Evolutionary conservation across 2,888 invertebrate genomes (phyloP), one percentile per base, ranked within the genome.

Genomic region (Monoplex corrugatus): DNA sequence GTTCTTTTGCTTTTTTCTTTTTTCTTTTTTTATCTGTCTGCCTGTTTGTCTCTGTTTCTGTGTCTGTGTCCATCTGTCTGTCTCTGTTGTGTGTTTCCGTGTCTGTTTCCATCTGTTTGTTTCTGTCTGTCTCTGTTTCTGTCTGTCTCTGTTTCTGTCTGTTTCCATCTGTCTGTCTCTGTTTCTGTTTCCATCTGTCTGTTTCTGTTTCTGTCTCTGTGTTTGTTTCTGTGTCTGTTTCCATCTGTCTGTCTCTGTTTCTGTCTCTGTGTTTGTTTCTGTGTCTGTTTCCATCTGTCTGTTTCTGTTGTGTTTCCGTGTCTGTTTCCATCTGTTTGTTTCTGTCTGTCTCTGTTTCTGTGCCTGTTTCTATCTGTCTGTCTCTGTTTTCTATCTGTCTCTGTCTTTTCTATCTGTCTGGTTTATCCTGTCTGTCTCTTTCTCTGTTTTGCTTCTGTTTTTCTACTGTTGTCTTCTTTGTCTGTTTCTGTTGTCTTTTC

Each of bases 281-380:
- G 10, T 50, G 50, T 50, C 10, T 50, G 10, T 50, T 23, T 57
- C 57, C 57, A 35, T 86, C 10, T 86, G 57, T 86, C 57, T 86
- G 57, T 86, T 16, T n/a, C n/a, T n/a, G n/a, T n/a, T n/a, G n/a
- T n/a, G n/a, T n/a, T n/a, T n/a, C n/a, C n/a, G n/a, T n/a, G n/a
- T n/a, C n/a, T n/a, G n/a, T n/a, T n/a, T n/a, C n/a, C n/a, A n/a
- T n/a, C 10, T 50, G 19, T 50, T 8, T 50, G n/a, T n/a, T 19
- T 50, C 19, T 50, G 10, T 85, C 85, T 85, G 45, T 85, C 50
- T 85, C 86, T 86, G 6, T 86, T 38, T 86, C 6, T 57, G 57
- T 86, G 6, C 57, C 86, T 57, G 16, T 57, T 10, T 86, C 50
- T 86, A 50, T 86, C 6, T 57, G 57, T 86, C 32, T 57, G 35